Conservation (phyloP, 2,888 invertebrate species). For the Plagodis dolabraria region DNA sequence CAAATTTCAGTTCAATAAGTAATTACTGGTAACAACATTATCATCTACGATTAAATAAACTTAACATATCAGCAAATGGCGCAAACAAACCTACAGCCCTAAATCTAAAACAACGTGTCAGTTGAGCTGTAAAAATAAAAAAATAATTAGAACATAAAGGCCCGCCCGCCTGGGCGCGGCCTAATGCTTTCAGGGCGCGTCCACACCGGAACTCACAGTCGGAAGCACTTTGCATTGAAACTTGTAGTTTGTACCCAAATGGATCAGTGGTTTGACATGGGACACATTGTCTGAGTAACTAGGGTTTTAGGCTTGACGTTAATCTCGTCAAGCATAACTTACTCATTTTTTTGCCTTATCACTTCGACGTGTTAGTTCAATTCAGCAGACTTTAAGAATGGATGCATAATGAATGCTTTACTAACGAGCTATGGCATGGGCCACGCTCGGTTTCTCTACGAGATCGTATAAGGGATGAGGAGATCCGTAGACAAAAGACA, state of each 20-base stretch:
- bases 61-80: conserved; percentile 17
- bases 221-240: conserved; percentile 50
- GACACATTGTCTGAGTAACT: conserved; percentile 17
- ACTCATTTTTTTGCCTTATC: too few species aligned
- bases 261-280: conserved; percentile 19
- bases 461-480: too few species aligned
- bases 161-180: conserved; percentile 55
- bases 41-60: neutral
- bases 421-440: too few species aligned
- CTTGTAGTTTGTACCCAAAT: conserved; percentile 20
- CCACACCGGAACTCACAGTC: conserved; percentile 41
- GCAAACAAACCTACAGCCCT: neutral
- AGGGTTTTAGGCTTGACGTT: conserved; percentile 10
- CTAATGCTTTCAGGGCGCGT: conserved; percentile 55
- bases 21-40: too few species aligned
- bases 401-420: too few species aligned
- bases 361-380: too few species aligned
- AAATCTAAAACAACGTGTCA: conserved; percentile 19
- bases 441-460: too few species aligned
- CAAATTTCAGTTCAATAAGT: too few species aligned
- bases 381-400: too few species aligned
- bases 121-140: conserved; percentile 41
- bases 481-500: too few species aligned
- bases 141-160: conserved; percentile 54
- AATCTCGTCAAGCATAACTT: neutral